A percentile compares a stretch with the other conserved stretches of the same genome.
Evolutionary conservation across 2,797 vertebrate genomes (phyloP).

Genomic region (Hoplostethus mediterraneus): DNA sequence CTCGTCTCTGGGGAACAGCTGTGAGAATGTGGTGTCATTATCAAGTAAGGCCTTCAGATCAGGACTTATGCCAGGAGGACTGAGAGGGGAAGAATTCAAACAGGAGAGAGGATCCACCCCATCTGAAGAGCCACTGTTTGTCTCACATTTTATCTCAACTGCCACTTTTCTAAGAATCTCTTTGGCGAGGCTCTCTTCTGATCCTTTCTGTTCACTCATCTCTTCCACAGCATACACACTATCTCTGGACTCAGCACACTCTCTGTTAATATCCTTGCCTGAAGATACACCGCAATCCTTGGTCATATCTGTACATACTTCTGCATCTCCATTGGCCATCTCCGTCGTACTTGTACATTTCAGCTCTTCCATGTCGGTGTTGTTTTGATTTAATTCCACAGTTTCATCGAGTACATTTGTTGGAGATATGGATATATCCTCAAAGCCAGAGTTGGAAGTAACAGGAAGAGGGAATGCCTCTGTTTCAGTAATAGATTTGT

Average conservation of each 20-base stretch:
- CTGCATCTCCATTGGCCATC: slow-evolving; percentile 29
- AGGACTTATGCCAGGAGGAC: slow-evolving; percentile 65
- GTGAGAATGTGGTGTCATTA: slow-evolving; percentile 91
- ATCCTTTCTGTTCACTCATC: slow-evolving; percentile 58
- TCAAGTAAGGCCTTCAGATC: slow-evolving; percentile 88
- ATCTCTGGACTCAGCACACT: slow-evolving; percentile 51
- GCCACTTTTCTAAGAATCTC: slow-evolving; percentile 74
- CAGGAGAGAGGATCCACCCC: slow-evolving; percentile 54
- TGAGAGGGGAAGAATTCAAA: slow-evolving; percentile 70
- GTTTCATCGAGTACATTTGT: slow-evolving; percentile 46
- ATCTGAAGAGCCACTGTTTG: slow-evolving; percentile 62
- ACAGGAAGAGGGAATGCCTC: slow-evolving; percentile 55
- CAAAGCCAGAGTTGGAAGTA: slow-evolving; percentile 54
- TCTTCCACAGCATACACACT: slow-evolving; percentile 41
- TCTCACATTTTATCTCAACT: slow-evolving; percentile 80
- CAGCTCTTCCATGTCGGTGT: slow-evolving; percentile 19
- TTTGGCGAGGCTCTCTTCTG: slow-evolving; percentile 62
- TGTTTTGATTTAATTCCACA: slow-evolving; percentile 24
- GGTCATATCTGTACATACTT: slow-evolving; percentile 47
- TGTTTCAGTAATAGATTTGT: slow-evolving; percentile 50
- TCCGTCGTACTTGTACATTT: slow-evolving; percentile 52
- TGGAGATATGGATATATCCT: slow-evolving; percentile 44
- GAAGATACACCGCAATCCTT: slow-evolving; percentile 51
- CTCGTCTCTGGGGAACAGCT: slow-evolving; percentile 91
- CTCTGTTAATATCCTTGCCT: slow-evolving; percentile 50